Conservation (phyloP, 2,888 invertebrate genomes). For the Elmis aenea region DNA sequence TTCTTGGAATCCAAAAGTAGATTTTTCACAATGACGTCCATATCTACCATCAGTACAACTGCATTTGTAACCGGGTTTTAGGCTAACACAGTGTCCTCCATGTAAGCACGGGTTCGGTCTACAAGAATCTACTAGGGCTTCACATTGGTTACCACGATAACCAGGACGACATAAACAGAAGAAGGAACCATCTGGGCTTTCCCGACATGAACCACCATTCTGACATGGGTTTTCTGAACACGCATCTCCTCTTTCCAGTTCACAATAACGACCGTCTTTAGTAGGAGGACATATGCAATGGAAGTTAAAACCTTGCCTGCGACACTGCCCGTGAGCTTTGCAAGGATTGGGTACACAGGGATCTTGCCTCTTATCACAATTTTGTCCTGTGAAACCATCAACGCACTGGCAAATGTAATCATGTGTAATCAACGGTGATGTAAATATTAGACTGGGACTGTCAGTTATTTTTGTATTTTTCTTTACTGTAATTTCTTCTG, state of each 20-base stretch:
- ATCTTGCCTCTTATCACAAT: constrained; percentile 82
- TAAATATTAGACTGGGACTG: constrained; percentile 75
- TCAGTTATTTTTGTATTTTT: constrained; percentile 71
- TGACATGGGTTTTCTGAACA: constrained; percentile 83
- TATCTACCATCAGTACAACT: constrained; percentile 84
- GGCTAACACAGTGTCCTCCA: constrained; percentile 81
- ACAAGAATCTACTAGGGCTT: constrained; percentile 83
- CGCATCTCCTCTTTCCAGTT: constrained; percentile 76
- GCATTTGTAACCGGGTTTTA: constrained; percentile 83
- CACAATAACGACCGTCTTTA: constrained; percentile 79
- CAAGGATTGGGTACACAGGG: constrained; percentile 91
- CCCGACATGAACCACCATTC: constrained; percentile 88
- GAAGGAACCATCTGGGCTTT: constrained; percentile 82
- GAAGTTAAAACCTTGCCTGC: constrained; percentile 78
- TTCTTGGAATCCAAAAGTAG: constrained; percentile 84
- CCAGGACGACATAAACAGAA: constrained; percentile 90
- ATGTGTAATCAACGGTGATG: constrained; percentile 74
- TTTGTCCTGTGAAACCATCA: constrained; percentile 76
- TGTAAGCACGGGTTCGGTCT: constrained; percentile 89
- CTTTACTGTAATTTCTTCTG: constrained; percentile 63
- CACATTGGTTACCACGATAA: constrained; percentile 87
- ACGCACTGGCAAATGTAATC: constrained; percentile 77
- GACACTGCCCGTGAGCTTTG: constrained; percentile 75
- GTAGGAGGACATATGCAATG: constrained; percentile 74
- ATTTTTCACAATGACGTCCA: constrained; percentile 86